Conservation (phyloP, 2,797 vertebrate genomes). For the Nasua narica region DNA sequence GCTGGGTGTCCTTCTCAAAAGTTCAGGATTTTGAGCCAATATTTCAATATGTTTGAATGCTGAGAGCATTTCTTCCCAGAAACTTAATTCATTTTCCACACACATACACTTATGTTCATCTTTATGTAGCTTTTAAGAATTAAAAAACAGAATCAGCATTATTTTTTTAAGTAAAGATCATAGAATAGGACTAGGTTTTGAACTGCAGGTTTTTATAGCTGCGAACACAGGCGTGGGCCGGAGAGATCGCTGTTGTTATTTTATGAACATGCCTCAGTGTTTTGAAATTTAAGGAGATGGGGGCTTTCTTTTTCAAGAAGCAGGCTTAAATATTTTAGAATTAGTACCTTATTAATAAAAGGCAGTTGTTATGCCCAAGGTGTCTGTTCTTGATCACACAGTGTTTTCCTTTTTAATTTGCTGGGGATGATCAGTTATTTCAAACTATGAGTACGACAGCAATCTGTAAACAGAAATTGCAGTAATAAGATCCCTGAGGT, state of each 20-base stretch:
- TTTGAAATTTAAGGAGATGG: slow-evolving; percentile 25
- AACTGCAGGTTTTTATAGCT: background rate
- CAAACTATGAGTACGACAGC: background rate
- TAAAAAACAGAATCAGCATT: background rate
- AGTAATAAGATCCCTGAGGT: slow-evolving; percentile 8
- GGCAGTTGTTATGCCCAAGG: background rate
- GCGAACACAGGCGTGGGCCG: background rate
- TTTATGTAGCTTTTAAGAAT: background rate
- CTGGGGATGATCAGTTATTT: slow-evolving; percentile 29
- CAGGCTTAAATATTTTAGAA: slow-evolving; percentile 7
- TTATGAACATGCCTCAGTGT: background rate
- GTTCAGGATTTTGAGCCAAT: background rate
- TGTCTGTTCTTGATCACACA: background rate
- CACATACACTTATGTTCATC: background rate
- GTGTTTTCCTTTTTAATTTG: background rate
- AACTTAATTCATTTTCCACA: background rate
- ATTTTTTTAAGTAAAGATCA: background rate
- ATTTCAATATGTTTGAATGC: background rate
- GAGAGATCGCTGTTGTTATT: background rate
- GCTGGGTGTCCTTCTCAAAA: background rate
- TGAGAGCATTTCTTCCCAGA: background rate
- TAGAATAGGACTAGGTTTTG: background rate
- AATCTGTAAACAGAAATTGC: background rate
- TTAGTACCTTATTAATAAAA: slow-evolving; percentile 4
- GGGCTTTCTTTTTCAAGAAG: background rate